A percentile compares a stretch with the other conserved stretches of the same genome.
These are phyloP conservation scores for Biston betularia DNA, from an alignment of 2,888 invertebrate genomes.

Conservation along the genomic window DNA sequence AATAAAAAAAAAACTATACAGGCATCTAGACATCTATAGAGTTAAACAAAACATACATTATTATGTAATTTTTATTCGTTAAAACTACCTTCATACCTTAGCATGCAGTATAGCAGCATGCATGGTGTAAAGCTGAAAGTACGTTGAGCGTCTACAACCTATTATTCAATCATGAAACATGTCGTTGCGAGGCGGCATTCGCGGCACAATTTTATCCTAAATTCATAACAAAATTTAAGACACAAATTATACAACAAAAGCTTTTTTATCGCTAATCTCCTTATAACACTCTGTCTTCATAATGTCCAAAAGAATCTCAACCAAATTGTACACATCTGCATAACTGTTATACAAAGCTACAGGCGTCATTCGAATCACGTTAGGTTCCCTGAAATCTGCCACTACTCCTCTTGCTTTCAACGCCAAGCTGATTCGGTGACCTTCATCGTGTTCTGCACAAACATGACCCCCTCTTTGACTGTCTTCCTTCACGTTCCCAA, in stretches of 20 bases:
- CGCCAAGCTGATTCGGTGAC: slow-evolving; percentile 68
- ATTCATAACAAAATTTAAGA: background rate
- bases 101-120: no score
- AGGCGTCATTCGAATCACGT: slow-evolving; percentile 71
- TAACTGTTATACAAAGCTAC: slow-evolving; percentile 72
- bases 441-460: slow-evolving; percentile 71
- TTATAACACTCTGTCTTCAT: slow-evolving; percentile 62
- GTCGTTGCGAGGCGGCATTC: no score
- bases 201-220: background rate
- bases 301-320: slow-evolving; percentile 66
- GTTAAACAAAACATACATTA: no score
- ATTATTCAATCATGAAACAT: no score
- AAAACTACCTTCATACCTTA: no score
- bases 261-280: slow-evolving; percentile 53
- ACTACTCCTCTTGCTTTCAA: slow-evolving; percentile 67
- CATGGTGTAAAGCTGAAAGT: no score
- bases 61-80: no score
- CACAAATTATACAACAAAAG: slow-evolving; percentile 58
- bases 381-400: slow-evolving; percentile 70
- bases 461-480: slow-evolving; percentile 71
- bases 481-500: slow-evolving; percentile 69
- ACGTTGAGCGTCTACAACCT: no score
- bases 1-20: no score
- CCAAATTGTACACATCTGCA: slow-evolving; percentile 67
- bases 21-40: no score